Conservation (phyloP, 2,113 vertebrate genomes). For the Nipponia nippon region DNA sequence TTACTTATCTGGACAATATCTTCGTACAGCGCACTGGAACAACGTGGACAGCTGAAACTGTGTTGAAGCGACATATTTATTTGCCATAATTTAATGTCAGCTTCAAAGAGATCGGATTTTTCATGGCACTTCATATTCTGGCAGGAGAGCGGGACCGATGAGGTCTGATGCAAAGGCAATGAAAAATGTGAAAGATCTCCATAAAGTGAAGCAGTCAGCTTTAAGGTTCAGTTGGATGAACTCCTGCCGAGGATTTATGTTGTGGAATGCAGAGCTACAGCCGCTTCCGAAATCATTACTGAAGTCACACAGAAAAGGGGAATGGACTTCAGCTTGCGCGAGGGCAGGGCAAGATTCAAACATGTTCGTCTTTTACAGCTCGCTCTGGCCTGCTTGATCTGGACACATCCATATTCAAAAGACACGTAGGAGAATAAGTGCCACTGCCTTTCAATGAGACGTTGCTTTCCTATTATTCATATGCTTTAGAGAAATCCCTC, state of each 20-base stretch:
- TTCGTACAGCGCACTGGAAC: background rate
- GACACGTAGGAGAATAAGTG: background rate
- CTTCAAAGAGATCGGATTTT: background rate
- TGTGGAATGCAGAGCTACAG: background rate
- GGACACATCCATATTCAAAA: background rate
- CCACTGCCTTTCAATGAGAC: background rate
- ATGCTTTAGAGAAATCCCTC: background rate
- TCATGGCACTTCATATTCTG: background rate
- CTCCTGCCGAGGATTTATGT: slow-evolving; percentile 5
- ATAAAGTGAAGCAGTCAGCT: background rate
- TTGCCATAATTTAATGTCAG: background rate
- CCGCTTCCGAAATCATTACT: background rate
- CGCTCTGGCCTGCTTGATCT: background rate
- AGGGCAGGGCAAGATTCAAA: background rate
- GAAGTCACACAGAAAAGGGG: background rate
- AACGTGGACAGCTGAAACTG: background rate
- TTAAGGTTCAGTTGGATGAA: slow-evolving; percentile 16
- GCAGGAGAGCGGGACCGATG: background rate
- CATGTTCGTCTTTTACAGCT: background rate
- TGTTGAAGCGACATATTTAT: background rate
- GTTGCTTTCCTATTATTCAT: background rate
- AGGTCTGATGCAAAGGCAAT: slow-evolving; percentile 1
- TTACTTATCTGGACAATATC: background rate
- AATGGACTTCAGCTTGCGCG: background rate
- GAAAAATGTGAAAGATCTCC: slow-evolving; percentile 25